Evolutionary conservation across 64 coral and sea anemone species (phyloP), one percentile per base, ranked within the genome.

Genomic region (Pocillopora damicornis): DNA sequence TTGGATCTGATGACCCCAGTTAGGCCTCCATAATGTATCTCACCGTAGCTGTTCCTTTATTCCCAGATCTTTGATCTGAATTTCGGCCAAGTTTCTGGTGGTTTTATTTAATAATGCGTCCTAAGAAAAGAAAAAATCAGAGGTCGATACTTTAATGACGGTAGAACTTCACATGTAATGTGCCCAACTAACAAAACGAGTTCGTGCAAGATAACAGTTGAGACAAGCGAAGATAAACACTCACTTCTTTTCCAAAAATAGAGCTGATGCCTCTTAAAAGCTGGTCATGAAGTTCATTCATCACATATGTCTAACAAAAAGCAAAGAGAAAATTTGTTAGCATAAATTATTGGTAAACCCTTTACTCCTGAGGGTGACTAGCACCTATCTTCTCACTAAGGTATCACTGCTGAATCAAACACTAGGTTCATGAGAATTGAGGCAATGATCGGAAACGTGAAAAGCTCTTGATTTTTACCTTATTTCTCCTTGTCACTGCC

Each of bases 11-110:
- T 20, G 11, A 71, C 9, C 25, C 20, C 67, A 71, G 11, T 71
- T n/a, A 5, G 22, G 22, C 22, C 6, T 67, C 7, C 13, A n/a
- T 59, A 42, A 59, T 17, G 4, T 56, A 26, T 56, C 88, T 86
- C 60, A 98, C 96, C 92, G 89, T 35, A 98, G 63, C 61, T 94
- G 89, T 35, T 91, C 93, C 76, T 94, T 94, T 59, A 98, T 87
- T 15, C 88, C 96, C 42, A 98, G 63, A 77, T 98, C 90, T 90
- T 88, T 98, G 60, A 98, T 87, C 34, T 98, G 96, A 85, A 98
- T 92, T 45, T 98, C 96, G 30, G 96, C 92, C 23, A 95, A 89
- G 75, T 98, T 98, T 61, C 96, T 71, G 30, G 93, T 94, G 35
- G 83, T 92, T 85, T 98, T 98, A 67, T 98, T 98, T 2, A 98